phyloP scores from a whole-genome alignment of 2,797 vertebrate species.

The Thunnus albacares region DNA sequence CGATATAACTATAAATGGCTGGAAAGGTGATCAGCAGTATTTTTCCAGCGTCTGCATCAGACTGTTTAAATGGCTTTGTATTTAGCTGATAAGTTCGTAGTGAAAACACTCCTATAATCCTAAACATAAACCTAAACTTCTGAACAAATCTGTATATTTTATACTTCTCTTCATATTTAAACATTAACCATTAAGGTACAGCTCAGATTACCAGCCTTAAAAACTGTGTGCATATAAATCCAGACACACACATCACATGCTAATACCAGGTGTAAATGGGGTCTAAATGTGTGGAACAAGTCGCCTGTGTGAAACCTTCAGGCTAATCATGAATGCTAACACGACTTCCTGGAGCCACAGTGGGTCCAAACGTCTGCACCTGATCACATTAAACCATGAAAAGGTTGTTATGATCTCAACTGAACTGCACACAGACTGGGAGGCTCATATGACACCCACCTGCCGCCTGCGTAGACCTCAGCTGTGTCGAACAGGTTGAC shows the following conservation, averaged over 20 bases:
- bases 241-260: not conserved
- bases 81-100: not conserved
- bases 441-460: conserved; percentile 71
- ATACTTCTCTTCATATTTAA: not conserved
- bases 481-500: conserved; percentile 96
- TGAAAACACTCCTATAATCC: not conserved
- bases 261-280: not conserved
- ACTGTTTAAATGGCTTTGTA: not conserved
- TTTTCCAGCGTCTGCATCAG: not conserved
- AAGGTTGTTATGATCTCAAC: not conserved
- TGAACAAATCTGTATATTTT: not conserved
- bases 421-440: conserved; percentile 3
- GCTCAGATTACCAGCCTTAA: not conserved
- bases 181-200: not conserved
- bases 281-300: not conserved
- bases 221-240: not conserved
- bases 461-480: conserved; percentile 90
- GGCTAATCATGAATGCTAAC: not conserved
- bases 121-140: not conserved
- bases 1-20: not conserved
- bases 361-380: conserved; percentile 8
- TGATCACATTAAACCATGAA: conserved; percentile 24
- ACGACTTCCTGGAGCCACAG: not conserved
- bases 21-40: conserved; percentile 2
- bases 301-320: not conserved